These are phyloP conservation scores for Dendroctonus valens DNA, from an alignment of 1,140 invertebrate species.

Conservation along the genomic window DNA sequence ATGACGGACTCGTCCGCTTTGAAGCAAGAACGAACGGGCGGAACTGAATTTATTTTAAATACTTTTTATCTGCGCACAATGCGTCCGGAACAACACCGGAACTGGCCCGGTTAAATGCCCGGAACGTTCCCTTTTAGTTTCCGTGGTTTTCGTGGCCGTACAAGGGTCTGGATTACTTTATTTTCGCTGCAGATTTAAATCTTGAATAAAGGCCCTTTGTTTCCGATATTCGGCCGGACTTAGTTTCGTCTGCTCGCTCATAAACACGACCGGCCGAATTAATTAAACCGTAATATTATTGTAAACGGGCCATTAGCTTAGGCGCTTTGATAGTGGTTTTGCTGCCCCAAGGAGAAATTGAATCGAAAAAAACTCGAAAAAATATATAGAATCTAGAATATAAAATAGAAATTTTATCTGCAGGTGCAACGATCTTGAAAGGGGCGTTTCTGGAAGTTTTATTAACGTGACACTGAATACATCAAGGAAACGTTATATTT, in stretches of 20 bases:
- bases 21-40: no score
- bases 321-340: no score
- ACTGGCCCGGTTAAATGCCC: constrained; percentile 21
- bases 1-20: no score
- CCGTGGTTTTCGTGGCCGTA: constrained; percentile 19
- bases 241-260: background rate
- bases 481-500: no score
- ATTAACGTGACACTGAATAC: background rate
- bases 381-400: background rate
- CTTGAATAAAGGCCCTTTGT: constrained; percentile 16
- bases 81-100: constrained; percentile 20
- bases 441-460: background rate
- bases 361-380: no score
- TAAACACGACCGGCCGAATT: background rate
- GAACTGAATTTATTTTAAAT: background rate
- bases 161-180: constrained; percentile 24
- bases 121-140: constrained; percentile 29
- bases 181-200: constrained; percentile 24
- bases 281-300: constrained; percentile 9
- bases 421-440: background rate
- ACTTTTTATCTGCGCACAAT: constrained; percentile 12
- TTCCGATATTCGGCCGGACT: constrained; percentile 1
- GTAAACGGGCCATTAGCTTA: no score
- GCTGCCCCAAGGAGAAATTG: no score
- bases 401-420: background rate